Conservation (phyloP, 2,888 invertebrate genomes). For the Idaea aversata region DNA sequence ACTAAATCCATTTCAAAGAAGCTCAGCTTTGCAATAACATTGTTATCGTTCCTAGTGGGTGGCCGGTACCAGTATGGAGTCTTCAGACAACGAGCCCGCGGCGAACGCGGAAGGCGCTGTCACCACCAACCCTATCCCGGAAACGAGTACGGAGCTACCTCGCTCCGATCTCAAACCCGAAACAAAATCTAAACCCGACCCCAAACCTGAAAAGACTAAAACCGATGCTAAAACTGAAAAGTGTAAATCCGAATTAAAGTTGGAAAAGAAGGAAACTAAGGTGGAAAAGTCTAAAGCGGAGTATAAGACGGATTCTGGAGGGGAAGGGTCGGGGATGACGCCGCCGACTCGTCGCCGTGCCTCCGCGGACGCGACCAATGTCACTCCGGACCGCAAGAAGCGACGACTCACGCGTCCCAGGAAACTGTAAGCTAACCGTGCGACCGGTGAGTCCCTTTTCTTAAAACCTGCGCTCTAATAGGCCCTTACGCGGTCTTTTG, state of each 20-base stretch:
- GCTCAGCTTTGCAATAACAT: background rate
- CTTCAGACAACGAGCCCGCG: constrained; percentile 29
- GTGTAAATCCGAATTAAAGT: constrained; percentile 16
- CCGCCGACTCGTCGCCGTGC: constrained; percentile 64
- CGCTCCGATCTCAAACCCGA: constrained; percentile 32
- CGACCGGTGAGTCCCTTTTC: constrained; percentile 1
- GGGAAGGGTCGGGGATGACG: constrained; percentile 35
- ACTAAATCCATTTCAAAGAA: no score
- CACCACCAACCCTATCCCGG: constrained; percentile 23
- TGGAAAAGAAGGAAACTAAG: constrained; percentile 19
- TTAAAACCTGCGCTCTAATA: background rate
- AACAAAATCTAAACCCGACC: constrained; percentile 34
- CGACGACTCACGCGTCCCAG: constrained; percentile 72
- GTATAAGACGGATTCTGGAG: constrained; percentile 38
- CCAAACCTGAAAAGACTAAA: constrained; percentile 25
- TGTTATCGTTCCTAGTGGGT: constrained; percentile 50
- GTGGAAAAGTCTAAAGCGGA: constrained; percentile 28
- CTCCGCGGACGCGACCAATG: constrained; percentile 51
- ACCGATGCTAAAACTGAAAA: constrained; percentile 22
- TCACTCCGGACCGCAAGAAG: constrained; percentile 72
- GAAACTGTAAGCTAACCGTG: constrained; percentile 53
- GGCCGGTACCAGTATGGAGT: constrained; percentile 51
- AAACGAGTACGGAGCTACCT: constrained; percentile 28
- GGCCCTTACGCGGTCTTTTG: background rate
- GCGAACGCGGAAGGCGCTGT: constrained; percentile 27